These are phyloP conservation scores for Sardina pilchardus DNA, from an alignment of 2,113 vertebrate genomes.

Conservation along the genomic window DNA sequence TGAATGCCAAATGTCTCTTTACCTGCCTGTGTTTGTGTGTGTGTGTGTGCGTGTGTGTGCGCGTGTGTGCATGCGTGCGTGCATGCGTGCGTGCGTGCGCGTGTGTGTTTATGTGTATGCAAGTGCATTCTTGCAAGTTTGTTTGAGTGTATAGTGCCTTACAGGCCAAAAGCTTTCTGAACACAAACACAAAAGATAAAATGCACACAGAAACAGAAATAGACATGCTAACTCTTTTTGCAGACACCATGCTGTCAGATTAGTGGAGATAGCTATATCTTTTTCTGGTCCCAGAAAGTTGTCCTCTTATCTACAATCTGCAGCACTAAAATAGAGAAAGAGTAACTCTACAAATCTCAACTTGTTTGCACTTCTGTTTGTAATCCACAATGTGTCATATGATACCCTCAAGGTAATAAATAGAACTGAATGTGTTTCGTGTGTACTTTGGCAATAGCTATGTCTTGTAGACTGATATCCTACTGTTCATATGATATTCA, in stretches of 20 bases:
- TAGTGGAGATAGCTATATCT: neutral
- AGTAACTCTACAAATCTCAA: neutral
- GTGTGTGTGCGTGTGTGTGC: conserved; percentile 10
- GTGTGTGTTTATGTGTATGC: conserved; percentile 35
- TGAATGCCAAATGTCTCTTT: conserved; percentile 10
- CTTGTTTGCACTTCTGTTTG: conserved; percentile 3
- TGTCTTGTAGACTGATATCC: neutral
- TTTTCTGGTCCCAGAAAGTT: neutral
- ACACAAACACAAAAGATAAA: neutral
- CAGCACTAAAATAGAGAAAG: neutral
- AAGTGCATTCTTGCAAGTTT: neutral
- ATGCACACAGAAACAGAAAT: neutral
- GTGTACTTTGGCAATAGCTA: neutral
- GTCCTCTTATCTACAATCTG: conserved; percentile 7
- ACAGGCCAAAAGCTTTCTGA: neutral
- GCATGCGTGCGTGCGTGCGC: conserved; percentile 19
- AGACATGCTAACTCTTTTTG: neutral
- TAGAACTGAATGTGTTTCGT: neutral
- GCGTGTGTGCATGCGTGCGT: conserved; percentile 23
- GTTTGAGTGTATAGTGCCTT: neutral
- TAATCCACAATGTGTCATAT: neutral
- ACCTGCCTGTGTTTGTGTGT: conserved; percentile 35
- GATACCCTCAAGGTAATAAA: neutral
- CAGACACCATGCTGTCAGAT: neutral
- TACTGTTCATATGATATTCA: neutral